These are phyloP conservation scores for Podotricha telesiphe DNA, from an alignment of 2,888 invertebrate species.

Conservation along the genomic window DNA sequence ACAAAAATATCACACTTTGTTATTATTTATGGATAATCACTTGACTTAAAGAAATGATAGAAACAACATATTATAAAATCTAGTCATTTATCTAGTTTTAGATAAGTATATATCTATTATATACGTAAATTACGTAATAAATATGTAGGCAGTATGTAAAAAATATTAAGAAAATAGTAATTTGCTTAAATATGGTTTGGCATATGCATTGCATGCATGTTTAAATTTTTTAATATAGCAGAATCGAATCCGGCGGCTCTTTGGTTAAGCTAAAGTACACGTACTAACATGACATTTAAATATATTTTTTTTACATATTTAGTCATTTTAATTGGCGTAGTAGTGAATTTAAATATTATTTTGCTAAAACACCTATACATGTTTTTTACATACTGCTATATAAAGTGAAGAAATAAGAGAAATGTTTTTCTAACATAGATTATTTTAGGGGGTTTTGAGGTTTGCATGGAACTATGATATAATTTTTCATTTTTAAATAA, in stretches of 20 bases:
- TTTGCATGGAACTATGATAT: slow-evolving; percentile 1
- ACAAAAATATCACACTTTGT: too few relatives aligned
- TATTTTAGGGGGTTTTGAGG: neutral
- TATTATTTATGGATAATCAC: neutral
- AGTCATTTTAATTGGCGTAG: too few relatives aligned
- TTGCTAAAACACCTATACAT: neutral
- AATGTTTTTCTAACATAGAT: neutral
- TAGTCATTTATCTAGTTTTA: neutral
- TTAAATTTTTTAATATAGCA: too few relatives aligned
- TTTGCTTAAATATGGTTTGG: too few relatives aligned
- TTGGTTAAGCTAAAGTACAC: too few relatives aligned
- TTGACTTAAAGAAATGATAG: neutral
- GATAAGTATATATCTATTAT: neutral
- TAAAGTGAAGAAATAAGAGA: slow-evolving; percentile 12
- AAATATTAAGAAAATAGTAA: neutral
- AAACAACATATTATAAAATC: neutral
- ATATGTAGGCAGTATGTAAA: neutral
- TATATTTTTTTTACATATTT: too few relatives aligned
- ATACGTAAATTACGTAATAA: neutral
- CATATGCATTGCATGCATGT: too few relatives aligned
- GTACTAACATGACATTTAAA: too few relatives aligned
- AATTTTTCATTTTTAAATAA: neutral
- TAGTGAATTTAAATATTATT: neutral
- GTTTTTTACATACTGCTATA: slow-evolving; percentile 9
- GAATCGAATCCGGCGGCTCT: too few relatives aligned